phyloP scores from a whole-genome alignment of 2,797 vertebrate genomes.

The Amphiprion clarkii region DNA sequence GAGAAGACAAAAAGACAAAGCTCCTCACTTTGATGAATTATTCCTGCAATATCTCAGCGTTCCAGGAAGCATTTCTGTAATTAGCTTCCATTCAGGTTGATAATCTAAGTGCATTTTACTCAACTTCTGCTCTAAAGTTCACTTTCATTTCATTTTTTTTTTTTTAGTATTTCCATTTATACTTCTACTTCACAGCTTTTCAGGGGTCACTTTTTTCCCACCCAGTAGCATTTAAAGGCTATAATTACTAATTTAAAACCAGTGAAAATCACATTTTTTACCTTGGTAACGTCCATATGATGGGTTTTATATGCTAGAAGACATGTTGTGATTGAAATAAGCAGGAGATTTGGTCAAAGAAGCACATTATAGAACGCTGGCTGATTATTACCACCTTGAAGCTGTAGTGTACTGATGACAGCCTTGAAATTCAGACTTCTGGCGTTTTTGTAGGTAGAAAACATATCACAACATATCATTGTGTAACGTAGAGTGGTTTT shows the following conservation, averaged over 20 bases:
- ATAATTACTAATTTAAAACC: neutral
- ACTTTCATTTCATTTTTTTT: no score
- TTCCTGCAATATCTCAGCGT: neutral
- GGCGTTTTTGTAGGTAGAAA: no score
- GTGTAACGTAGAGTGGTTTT: no score
- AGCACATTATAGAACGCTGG: no score
- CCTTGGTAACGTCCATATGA: no score
- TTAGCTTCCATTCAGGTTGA: neutral
- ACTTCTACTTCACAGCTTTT: no score
- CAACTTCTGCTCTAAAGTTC: neutral
- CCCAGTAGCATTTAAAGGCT: neutral
- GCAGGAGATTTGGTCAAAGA: no score
- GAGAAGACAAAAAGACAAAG: neutral
- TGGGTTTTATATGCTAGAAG: no score
- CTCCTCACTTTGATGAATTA: neutral
- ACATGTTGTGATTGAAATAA: no score
- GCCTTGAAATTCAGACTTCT: neutral
- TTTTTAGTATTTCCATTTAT: neutral
- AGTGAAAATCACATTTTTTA: no score
- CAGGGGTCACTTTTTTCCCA: neutral
- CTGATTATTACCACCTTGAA: no score
- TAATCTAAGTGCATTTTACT: neutral
- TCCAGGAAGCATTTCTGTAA: conserved; percentile 1
- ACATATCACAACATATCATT: no score
- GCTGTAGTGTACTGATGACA: neutral